Evolutionary conservation across 2,888 invertebrate genomes (phyloP).

Genomic region (Ischnus inquisitorius): DNA sequence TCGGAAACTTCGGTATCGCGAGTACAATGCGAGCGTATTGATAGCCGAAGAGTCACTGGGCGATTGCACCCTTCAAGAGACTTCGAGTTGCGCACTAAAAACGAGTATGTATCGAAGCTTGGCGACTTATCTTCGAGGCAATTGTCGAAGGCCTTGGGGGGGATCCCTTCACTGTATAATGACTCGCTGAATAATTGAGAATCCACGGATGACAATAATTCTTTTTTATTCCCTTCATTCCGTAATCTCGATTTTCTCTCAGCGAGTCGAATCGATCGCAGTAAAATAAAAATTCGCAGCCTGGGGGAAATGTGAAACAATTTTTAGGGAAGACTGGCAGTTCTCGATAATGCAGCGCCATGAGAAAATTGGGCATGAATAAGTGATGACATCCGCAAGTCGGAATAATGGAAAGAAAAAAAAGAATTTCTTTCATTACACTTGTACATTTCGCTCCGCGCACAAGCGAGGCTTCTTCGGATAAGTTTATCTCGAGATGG

Average conservation of each 20-base stretch:
- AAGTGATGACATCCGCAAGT: neutral
- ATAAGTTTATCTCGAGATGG: constrained; percentile 3
- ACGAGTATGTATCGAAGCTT: neutral
- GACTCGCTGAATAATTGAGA: constrained; percentile 3
- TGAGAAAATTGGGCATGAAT: neutral
- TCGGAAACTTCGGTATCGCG: neutral
- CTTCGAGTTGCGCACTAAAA: constrained; percentile 1
- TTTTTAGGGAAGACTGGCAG: neutral
- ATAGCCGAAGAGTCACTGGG: neutral
- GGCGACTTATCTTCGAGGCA: neutral
- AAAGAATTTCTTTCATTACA: neutral
- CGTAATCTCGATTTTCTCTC: neutral
- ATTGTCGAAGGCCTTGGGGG: neutral
- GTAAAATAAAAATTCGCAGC: neutral
- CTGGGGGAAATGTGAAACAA: neutral
- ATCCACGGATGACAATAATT: neutral
- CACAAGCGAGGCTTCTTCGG: neutral
- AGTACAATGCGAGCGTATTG: neutral
- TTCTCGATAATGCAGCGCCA: neutral
- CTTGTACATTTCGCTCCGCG: neutral
- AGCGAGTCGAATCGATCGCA: constrained; percentile 3
- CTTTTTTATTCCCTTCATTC: neutral
- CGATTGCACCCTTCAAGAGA: neutral
- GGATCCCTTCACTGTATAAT: neutral
- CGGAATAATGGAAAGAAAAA: neutral